phyloP scores from a whole-genome alignment of 1,140 invertebrate genomes.

The Nephila pilipes region DNA sequence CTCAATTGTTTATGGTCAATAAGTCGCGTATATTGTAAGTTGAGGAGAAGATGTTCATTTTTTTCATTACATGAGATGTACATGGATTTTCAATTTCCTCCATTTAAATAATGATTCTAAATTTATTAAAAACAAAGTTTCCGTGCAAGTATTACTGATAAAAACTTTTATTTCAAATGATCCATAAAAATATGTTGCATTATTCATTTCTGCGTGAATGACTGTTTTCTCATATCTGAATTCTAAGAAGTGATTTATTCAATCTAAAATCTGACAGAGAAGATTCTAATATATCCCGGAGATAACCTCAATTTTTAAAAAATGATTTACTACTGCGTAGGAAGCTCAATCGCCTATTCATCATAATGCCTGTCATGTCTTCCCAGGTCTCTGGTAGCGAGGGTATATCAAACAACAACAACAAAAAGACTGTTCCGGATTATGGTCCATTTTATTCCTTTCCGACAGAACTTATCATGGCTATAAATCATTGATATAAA shows the following conservation, averaged over 20 bases:
- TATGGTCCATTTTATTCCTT: background rate
- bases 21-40: too few relatives aligned
- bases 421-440: constrained; percentile 11
- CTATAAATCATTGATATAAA: constrained; percentile 29
- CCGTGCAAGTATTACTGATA: too few relatives aligned
- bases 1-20: too few relatives aligned
- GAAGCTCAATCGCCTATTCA: constrained; percentile 17
- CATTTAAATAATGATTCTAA: too few relatives aligned
- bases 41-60: too few relatives aligned
- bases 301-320: background rate
- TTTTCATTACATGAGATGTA: too few relatives aligned
- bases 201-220: background rate
- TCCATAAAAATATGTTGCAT: background rate
- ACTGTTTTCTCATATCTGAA: background rate
- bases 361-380: constrained; percentile 38
- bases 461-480: background rate
- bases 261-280: background rate
- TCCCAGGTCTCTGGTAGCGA: too few relatives aligned
- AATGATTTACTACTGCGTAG: constrained; percentile 22
- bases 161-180: too few relatives aligned
- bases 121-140: too few relatives aligned
- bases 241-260: background rate
- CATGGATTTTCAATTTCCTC: too few relatives aligned
- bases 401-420: background rate
- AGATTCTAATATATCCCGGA: background rate